Evolutionary conservation across 2,113 vertebrate genomes (phyloP).

Genomic region (Orycteropus afer): DNA sequence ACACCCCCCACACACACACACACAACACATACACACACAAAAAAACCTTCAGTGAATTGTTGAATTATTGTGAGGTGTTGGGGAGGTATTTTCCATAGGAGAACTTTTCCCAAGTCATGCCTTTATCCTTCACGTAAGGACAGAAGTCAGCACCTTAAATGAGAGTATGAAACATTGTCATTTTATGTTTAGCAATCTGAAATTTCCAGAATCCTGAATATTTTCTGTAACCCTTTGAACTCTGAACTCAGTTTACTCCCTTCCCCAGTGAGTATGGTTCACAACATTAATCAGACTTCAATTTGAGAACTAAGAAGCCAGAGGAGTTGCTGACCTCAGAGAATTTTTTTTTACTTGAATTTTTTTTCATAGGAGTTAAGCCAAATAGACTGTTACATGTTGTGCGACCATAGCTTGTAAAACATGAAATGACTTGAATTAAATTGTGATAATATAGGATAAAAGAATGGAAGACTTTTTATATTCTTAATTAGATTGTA

Average conservation of each 20-base stretch:
- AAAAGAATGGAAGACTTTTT: background rate
- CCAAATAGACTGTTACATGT: background rate
- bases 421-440: slow-evolving; percentile 12
- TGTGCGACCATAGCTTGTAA: background rate
- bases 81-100: background rate
- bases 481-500: background rate
- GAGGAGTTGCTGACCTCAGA: background rate
- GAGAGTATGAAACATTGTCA: background rate
- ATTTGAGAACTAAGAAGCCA: background rate
- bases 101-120: no score
- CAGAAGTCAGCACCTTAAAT: background rate
- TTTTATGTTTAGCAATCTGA: background rate
- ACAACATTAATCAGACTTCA: background rate
- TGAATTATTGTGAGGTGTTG: background rate
- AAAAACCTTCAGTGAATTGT: background rate
- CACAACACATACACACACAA: no score
- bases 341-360: background rate
- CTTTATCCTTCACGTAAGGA: background rate
- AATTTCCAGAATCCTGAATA: background rate
- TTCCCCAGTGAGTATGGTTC: background rate
- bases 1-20: no score
- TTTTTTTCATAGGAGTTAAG: background rate
- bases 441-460: background rate
- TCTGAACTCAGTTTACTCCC: background rate
- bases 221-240: background rate